Percentiles rank a stretch among this genome's conserved stretches.
These are phyloP conservation scores for Zootoca vivipara DNA, from an alignment of 2,113 vertebrate species.

Conservation along the genomic window DNA sequence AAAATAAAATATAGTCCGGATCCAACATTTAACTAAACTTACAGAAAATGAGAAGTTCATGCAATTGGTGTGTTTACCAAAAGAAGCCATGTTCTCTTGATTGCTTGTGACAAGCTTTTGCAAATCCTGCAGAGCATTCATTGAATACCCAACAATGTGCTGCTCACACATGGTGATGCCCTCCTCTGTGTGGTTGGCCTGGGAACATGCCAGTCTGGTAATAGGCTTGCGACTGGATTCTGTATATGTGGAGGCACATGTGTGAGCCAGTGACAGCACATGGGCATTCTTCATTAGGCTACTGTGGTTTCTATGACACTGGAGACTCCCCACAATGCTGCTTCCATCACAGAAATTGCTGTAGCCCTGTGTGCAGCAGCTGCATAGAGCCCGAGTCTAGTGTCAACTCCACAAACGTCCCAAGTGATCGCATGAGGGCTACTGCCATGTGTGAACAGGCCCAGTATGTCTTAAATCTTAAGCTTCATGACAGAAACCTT, in stretches of 20 bases:
- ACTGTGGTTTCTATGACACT: not conserved
- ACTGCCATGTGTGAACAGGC: not conserved
- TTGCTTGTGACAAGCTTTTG: conserved; percentile 35
- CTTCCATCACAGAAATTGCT: not conserved
- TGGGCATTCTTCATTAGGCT: not conserved
- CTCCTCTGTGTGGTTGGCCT: not conserved
- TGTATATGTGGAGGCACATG: not conserved
- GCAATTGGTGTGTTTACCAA: conserved; percentile 48
- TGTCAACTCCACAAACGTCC: not conserved
- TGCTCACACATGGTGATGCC: not conserved
- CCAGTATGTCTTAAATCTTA: not conserved
- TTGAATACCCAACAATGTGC: not conserved
- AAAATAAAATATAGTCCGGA: conserved; percentile 67
- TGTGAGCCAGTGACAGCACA: too few relatives aligned
- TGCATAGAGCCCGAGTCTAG: not conserved
- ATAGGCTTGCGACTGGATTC: not conserved
- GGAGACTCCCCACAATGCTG: not conserved
- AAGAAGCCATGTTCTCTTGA: conserved; percentile 44
- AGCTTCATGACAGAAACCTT: not conserved
- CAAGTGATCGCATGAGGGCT: not conserved
- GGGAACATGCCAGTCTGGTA: not conserved
- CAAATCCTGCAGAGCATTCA: not conserved
- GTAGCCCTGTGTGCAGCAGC: not conserved
- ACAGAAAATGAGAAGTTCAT: conserved; percentile 68
- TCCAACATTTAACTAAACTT: conserved; percentile 66